Evolutionary conservation across 2,888 invertebrate genomes (phyloP).

Genomic region (Callyntrura guangdongensis): DNA sequence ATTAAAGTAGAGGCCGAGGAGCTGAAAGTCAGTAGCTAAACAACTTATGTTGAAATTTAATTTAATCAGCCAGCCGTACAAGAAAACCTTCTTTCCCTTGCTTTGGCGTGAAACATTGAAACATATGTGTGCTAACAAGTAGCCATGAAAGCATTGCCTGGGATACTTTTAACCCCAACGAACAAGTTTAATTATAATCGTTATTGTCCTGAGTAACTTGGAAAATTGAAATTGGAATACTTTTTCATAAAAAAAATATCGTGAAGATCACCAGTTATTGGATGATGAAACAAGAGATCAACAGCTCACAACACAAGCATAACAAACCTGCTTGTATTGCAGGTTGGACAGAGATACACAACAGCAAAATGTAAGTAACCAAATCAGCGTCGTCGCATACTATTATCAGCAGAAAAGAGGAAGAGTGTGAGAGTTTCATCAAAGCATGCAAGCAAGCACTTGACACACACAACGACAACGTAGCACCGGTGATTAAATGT

Average conservation of each 20-base stretch:
- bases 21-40: not conserved
- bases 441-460: not conserved
- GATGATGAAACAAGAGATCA: constrained; percentile 33
- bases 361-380: not conserved
- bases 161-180: not conserved
- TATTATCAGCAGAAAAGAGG: constrained; percentile 7
- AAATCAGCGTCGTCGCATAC: constrained; percentile 2
- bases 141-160: not conserved
- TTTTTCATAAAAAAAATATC: not conserved
- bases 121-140: not conserved
- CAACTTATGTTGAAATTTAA: not conserved
- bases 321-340: not conserved
- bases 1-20: not conserved
- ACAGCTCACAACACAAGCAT: not conserved
- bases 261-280: constrained; percentile 2
- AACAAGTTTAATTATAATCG: constrained; percentile 3
- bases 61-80: not conserved
- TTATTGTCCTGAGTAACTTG: not conserved
- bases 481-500: constrained; percentile 42
- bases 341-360: constrained; percentile 1
- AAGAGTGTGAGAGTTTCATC: not conserved
- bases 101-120: not conserved
- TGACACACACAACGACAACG: not conserved
- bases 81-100: not conserved
- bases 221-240: not conserved